phyloP scores from a whole-genome alignment of 1,140 invertebrate genomes.

The Aphelenchoides besseyi region DNA sequence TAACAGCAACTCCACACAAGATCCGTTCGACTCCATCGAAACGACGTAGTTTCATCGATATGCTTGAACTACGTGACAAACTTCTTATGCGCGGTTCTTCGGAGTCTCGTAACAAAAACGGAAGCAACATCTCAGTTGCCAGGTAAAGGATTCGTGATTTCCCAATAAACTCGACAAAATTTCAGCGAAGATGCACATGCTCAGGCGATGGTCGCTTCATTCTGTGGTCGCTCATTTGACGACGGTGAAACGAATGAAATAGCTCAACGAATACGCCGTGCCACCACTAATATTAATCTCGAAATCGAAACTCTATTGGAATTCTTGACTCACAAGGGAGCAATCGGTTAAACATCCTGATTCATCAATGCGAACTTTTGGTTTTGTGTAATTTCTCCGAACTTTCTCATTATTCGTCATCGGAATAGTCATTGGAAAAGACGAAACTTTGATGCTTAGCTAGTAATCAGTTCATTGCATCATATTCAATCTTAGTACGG shows the following conservation, averaged over 20 bases:
- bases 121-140: slow-evolving; percentile 61
- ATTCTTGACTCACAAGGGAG: slow-evolving; percentile 62
- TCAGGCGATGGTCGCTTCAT: slow-evolving; percentile 62
- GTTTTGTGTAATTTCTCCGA: slow-evolving; percentile 13
- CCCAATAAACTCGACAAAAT: too few species aligned
- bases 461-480: too few species aligned
- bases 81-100: slow-evolving; percentile 55
- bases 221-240: slow-evolving; percentile 62
- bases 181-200: slow-evolving; percentile 62
- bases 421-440: slow-evolving; percentile 5
- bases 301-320: slow-evolving; percentile 61
- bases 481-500: too few species aligned
- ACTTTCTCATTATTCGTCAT: neutral
- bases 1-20: slow-evolving; percentile 62
- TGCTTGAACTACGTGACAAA: slow-evolving; percentile 60
- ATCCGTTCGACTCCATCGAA: slow-evolving; percentile 62
- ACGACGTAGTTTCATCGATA: slow-evolving; percentile 60
- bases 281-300: slow-evolving; percentile 61
- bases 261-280: slow-evolving; percentile 59
- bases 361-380: slow-evolving; percentile 6
- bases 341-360: slow-evolving; percentile 38
- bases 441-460: too few species aligned
- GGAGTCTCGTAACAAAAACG: slow-evolving; percentile 53
- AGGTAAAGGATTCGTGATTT: slow-evolving; percentile 48
- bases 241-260: slow-evolving; percentile 62